phyloP scores from a whole-genome alignment of 2,888 invertebrate species.

The Desoria tigrina region DNA sequence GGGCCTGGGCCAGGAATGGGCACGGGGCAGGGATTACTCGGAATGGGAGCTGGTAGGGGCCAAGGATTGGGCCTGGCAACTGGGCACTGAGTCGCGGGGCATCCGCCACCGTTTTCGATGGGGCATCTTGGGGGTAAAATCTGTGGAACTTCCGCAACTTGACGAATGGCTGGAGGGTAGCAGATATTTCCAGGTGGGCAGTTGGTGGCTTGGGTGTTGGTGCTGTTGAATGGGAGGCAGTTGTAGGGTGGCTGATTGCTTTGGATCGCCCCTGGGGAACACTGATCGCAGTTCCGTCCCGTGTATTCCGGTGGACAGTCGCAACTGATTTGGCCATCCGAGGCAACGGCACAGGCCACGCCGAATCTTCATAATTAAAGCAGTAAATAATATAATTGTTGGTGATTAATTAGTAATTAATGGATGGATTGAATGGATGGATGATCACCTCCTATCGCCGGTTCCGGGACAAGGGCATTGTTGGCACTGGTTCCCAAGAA shows the following conservation, averaged over 20 bases:
- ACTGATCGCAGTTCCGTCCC: slow-evolving; percentile 41
- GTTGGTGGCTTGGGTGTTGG: slow-evolving; percentile 25
- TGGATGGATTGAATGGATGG: background rate
- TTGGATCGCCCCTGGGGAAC: slow-evolving; percentile 40
- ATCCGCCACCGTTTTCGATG: too few species aligned
- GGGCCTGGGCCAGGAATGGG: slow-evolving; percentile 24
- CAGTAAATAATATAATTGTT: background rate
- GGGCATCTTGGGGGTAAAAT: background rate
- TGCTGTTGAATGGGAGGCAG: slow-evolving; percentile 29
- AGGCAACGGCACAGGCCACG: slow-evolving; percentile 33
- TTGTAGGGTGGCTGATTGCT: slow-evolving; percentile 37
- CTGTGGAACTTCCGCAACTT: slow-evolving; percentile 7
- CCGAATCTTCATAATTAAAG: slow-evolving; percentile 27
- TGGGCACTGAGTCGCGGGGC: slow-evolving; percentile 10
- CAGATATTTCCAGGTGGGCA: slow-evolving; percentile 32
- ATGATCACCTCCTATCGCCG: slow-evolving; percentile 6
- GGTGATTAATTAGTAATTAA: background rate
- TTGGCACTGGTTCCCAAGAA: slow-evolving; percentile 27
- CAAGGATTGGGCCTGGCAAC: background rate
- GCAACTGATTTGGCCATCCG: slow-evolving; percentile 37
- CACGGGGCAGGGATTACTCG: too few species aligned
- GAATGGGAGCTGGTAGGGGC: background rate
- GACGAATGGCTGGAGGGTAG: slow-evolving; percentile 20
- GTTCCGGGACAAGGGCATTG: slow-evolving; percentile 41
- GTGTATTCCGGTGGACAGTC: slow-evolving; percentile 43